These are phyloP conservation scores for Darwinula stevensoni DNA, from an alignment of 2,888 invertebrate species.

Conservation along the genomic window DNA sequence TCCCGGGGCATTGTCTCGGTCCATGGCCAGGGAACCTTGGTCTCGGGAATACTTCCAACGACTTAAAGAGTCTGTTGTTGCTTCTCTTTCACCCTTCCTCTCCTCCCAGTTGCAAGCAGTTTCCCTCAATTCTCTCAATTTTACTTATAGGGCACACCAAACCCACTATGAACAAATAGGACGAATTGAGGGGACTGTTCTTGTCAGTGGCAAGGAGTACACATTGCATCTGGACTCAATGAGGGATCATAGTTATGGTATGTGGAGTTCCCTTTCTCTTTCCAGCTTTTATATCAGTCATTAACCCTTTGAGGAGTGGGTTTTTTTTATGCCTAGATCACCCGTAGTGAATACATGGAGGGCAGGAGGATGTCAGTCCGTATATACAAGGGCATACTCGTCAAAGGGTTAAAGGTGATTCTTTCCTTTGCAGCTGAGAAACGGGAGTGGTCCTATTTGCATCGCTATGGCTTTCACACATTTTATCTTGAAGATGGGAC, in stretches of 20 bases:
- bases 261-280: too few relatives aligned
- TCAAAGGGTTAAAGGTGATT: too few relatives aligned
- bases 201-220: conserved; percentile 22
- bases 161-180: conserved; percentile 61
- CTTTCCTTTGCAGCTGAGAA: conserved; percentile 28
- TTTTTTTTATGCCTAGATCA: too few relatives aligned
- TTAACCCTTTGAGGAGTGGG: too few relatives aligned
- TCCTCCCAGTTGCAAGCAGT: too few relatives aligned
- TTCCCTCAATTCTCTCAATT: conserved; percentile 9
- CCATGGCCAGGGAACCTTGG: conserved; percentile 45
- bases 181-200: conserved; percentile 25
- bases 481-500: conserved; percentile 37
- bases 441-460: conserved; percentile 40
- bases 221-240: conserved; percentile 29
- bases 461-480: conserved; percentile 47
- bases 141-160: conserved; percentile 31
- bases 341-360: too few relatives aligned
- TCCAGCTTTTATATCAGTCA: too few relatives aligned
- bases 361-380: too few relatives aligned
- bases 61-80: conserved; percentile 25
- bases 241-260: conserved; percentile 51
- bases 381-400: too few relatives aligned
- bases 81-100: too few relatives aligned
- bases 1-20: conserved; percentile 30
- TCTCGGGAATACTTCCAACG: conserved; percentile 30